phyloP scores from a whole-genome alignment of 2,797 vertebrate genomes.

The Melanotaenia trifasciata region DNA sequence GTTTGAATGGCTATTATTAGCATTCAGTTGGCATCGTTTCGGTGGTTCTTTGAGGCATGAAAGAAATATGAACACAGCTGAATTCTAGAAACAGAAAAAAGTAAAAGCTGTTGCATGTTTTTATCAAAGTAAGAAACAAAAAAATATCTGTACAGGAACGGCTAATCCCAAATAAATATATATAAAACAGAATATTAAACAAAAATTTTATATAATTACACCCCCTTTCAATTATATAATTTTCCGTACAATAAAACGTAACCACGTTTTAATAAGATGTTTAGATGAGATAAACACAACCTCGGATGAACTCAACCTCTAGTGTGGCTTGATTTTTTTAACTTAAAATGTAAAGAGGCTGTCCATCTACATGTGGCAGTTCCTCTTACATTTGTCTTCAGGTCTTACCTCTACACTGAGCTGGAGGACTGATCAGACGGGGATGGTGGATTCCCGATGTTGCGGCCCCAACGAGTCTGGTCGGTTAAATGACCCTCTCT shows the following conservation, averaged over 20 bases:
- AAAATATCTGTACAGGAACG: neutral
- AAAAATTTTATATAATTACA: neutral
- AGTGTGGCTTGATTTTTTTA: neutral
- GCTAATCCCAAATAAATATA: neutral
- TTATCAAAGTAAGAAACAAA: too few species aligned
- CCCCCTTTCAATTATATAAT: too few species aligned
- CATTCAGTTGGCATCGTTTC: neutral
- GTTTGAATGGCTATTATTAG: conserved; percentile 14
- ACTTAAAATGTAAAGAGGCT: neutral
- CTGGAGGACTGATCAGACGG: conserved; percentile 64
- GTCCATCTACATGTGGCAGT: neutral
- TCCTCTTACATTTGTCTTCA: neutral
- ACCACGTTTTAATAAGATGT: too few species aligned
- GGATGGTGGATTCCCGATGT: conserved; percentile 33
- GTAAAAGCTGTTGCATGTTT: neutral
- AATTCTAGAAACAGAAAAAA: neutral
- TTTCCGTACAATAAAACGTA: too few species aligned
- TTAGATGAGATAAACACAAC: neutral
- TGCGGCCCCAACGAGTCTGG: conserved; percentile 9
- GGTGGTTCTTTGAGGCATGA: neutral
- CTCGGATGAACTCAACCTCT: neutral
- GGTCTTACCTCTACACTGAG: conserved; percentile 66
- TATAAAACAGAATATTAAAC: too few species aligned
- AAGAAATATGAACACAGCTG: neutral
- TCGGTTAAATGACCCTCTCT: conserved; percentile 40